Evolutionary conservation across 2,797 vertebrate genomes (phyloP).

Genomic region (Chrysocyon brachyurus): DNA sequence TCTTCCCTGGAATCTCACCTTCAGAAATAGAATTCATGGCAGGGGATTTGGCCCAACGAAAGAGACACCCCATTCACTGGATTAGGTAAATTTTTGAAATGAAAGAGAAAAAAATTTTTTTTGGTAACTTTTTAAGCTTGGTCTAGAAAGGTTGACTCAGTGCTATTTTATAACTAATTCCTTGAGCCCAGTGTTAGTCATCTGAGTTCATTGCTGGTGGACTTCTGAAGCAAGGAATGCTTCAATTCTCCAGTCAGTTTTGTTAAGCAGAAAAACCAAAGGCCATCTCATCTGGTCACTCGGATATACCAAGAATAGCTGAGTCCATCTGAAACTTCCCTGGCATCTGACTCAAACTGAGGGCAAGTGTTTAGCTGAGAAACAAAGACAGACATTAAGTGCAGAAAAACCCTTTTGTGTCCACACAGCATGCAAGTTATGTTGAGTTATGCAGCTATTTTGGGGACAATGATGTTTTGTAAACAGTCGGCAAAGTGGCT

Average conservation of each 20-base stretch:
- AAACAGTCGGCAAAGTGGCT: conserved; percentile 73
- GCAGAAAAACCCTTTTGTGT: conserved; percentile 77
- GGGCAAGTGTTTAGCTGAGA: conserved; percentile 49
- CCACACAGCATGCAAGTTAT: conserved; percentile 8
- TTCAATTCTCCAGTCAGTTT: not conserved
- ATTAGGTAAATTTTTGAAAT: not conserved
- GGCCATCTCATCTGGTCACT: not conserved
- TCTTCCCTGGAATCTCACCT: not conserved
- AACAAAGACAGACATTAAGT: conserved; percentile 66
- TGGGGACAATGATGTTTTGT: conserved; percentile 78
- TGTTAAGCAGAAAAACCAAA: conserved; percentile 32
- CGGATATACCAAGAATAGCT: conserved; percentile 31
- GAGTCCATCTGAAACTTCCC: conserved; percentile 43
- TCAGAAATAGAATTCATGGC: not conserved
- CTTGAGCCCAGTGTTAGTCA: not conserved
- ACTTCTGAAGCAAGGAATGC: not conserved
- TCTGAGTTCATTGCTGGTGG: not conserved
- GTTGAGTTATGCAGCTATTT: conserved; percentile 67
- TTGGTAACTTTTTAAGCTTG: not conserved
- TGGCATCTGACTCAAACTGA: conserved; percentile 58
- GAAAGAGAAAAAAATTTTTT: not conserved
- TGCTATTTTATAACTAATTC: not conserved
- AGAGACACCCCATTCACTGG: not conserved
- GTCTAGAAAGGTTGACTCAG: not conserved
- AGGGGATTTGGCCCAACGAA: not conserved